These are phyloP conservation scores for Todiramphus chloris DNA, from an alignment of 2,113 vertebrate species.

Conservation along the genomic window DNA sequence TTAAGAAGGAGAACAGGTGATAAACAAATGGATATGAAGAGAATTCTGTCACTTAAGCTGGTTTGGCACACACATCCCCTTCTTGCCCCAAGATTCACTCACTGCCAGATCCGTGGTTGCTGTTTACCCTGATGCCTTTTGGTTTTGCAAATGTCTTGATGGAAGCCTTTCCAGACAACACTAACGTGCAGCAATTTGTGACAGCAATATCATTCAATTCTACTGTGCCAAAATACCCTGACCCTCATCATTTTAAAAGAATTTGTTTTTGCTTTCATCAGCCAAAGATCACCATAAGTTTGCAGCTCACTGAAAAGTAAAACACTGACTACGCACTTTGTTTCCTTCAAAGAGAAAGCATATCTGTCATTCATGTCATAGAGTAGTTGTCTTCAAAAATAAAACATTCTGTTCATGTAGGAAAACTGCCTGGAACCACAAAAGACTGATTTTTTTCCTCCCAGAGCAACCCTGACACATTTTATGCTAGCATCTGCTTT, in stretches of 20 bases:
- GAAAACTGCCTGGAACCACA: slow-evolving; percentile 19
- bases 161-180: neutral
- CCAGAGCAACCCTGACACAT: neutral
- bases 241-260: neutral
- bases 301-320: neutral
- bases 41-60: neutral
- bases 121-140: neutral
- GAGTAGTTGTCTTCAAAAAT: neutral
- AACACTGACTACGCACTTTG: slow-evolving; percentile 10
- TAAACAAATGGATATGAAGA: slow-evolving; percentile 30
- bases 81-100: neutral
- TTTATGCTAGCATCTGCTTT: neutral
- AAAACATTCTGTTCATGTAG: slow-evolving; percentile 27
- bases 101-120: neutral
- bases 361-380: slow-evolving; percentile 20
- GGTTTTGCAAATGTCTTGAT: neutral
- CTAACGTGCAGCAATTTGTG: neutral
- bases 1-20: slow-evolving; percentile 39
- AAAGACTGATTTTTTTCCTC: slow-evolving; percentile 26
- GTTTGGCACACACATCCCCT: neutral
- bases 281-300: neutral
- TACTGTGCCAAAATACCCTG: neutral
- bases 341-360: neutral
- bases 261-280: slow-evolving; percentile 39
- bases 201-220: neutral